Evolutionary conservation across 2,113 vertebrate species (phyloP).

Genomic region (western clawed frog (Xenopus tropicalis)): DNA sequence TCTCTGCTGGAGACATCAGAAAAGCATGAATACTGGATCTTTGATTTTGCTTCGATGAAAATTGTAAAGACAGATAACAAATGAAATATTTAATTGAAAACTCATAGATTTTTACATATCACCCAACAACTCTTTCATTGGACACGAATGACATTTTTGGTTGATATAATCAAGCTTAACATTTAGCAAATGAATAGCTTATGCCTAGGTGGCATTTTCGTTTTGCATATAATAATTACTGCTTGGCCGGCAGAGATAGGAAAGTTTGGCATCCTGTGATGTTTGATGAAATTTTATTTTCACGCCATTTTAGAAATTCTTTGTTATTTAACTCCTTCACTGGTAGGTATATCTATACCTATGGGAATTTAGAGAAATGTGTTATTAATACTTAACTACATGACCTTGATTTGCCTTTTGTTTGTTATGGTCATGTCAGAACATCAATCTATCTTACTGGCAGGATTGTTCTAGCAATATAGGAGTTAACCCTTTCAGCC

Average conservation of each 20-base stretch:
- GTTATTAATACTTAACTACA: no score
- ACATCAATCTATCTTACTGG: no score
- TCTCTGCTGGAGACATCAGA: neutral
- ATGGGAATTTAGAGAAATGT: no score
- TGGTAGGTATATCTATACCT: no score
- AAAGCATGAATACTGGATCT: neutral
- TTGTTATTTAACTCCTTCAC: no score
- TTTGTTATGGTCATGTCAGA: no score
- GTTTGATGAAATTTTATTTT: conserved; percentile 7
- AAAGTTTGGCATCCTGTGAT: neutral
- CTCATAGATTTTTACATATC: conserved; percentile 3
- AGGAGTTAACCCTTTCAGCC: no score
- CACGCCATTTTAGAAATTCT: neutral
- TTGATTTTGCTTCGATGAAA: neutral
- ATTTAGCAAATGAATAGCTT: conserved; percentile 24
- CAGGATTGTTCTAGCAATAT: no score
- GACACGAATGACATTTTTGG: conserved; percentile 27
- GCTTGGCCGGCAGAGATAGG: conserved; percentile 5
- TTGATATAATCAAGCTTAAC: conserved; percentile 16
- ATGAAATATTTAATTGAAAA: conserved; percentile 12
- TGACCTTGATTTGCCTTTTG: no score
- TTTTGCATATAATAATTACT: conserved; percentile 24
- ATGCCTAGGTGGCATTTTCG: conserved; percentile 9
- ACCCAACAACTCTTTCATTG: conserved; percentile 5
- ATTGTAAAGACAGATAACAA: neutral